Evolutionary conservation across 2,113 vertebrate genomes (phyloP).

Genomic region (Macquaria ambigua): DNA sequence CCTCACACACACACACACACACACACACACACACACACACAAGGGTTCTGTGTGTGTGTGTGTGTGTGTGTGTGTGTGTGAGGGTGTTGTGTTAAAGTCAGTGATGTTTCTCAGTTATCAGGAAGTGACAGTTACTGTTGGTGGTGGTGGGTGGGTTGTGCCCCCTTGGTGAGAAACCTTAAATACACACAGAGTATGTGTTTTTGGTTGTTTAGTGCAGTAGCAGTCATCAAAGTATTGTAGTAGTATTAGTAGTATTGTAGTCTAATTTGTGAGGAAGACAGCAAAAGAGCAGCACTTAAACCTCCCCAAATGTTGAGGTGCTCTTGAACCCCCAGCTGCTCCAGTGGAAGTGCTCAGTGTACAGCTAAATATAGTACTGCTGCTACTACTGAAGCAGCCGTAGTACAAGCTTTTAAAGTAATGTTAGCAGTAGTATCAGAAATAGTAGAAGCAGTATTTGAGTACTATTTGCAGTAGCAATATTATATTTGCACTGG

Average conservation of each 20-base stretch:
- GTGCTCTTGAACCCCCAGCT: conserved; percentile 19
- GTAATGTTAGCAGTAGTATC: neutral
- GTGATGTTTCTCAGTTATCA: conserved; percentile 22
- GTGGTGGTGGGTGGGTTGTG: neutral
- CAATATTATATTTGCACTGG: neutral
- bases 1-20: conserved; percentile 29
- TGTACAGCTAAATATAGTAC: neutral
- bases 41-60: conserved; percentile 11
- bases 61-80: conserved; percentile 16
- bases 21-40: conserved; percentile 31
- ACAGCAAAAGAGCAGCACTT: neutral
- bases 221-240: neutral
- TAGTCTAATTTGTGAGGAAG: neutral
- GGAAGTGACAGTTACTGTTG: conserved; percentile 35
- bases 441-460: neutral
- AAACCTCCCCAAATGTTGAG: neutral
- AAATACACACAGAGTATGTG: neutral
- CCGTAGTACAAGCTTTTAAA: neutral
- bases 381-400: neutral
- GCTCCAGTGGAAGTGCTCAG: conserved; percentile 13
- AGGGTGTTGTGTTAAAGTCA: conserved; percentile 6
- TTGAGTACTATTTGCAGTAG: neutral
- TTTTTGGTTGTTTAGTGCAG: neutral
- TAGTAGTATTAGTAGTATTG: neutral
- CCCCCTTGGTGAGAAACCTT: neutral